Conservation (phyloP, 2,113 vertebrate genomes). For the Phrynosoma platyrhinos region DNA sequence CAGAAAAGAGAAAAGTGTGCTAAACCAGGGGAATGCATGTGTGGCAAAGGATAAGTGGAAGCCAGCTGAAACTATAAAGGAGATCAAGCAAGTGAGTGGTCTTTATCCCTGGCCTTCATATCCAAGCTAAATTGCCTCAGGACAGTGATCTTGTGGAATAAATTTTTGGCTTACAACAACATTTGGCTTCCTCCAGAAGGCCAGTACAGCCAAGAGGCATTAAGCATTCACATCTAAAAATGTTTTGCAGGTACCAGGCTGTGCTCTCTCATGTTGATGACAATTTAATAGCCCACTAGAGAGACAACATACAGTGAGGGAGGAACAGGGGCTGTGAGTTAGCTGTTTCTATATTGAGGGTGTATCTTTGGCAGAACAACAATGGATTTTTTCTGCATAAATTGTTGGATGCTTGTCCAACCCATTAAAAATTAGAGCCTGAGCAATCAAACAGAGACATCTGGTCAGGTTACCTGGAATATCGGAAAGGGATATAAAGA, state of each 20-base stretch:
- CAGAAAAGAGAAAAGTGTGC: accelerated
- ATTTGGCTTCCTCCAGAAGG: conserved; percentile 57
- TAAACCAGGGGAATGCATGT: background rate
- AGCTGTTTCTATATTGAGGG: conserved; percentile 45
- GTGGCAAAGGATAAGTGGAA: conserved; percentile 35
- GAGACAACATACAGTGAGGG: conserved; percentile 45
- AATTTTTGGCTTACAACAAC: conserved; percentile 56
- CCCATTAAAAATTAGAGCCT: conserved; percentile 57
- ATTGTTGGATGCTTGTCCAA: conserved; percentile 30
- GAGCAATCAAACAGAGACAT: conserved; percentile 57
- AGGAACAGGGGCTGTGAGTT: conserved; percentile 42
- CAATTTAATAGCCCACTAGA: conserved; percentile 68
- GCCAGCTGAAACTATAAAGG: background rate
- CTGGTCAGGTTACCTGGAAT: conserved; percentile 57
- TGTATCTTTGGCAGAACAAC: conserved; percentile 44
- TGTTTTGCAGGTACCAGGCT: conserved; percentile 68
- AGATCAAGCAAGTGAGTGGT: conserved; percentile 38
- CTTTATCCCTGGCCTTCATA: conserved; percentile 27
- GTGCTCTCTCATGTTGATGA: conserved; percentile 65
- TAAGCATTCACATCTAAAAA: conserved; percentile 73
- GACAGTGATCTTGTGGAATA: conserved; percentile 60
- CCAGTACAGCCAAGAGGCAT: conserved; percentile 64
- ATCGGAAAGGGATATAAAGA: conserved; percentile 52
- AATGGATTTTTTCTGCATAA: conserved; percentile 35
- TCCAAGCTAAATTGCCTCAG: conserved; percentile 56